These are phyloP conservation scores for Auanema freiburgensis DNA, from an alignment of 2,888 invertebrate genomes.

Conservation along the genomic window DNA sequence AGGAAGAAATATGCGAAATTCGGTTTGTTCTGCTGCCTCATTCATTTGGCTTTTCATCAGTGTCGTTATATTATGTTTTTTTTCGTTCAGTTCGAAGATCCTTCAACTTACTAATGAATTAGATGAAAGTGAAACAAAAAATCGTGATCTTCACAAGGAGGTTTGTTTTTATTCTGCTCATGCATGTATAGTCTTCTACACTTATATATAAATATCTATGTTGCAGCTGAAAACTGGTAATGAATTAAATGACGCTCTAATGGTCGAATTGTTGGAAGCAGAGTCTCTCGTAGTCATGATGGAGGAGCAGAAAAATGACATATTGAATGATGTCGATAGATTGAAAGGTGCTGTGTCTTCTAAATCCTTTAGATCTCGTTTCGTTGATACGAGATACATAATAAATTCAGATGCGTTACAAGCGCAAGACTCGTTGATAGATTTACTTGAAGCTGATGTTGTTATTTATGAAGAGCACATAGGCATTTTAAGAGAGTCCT, in stretches of 20 bases:
- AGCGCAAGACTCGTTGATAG: slow-evolving; percentile 57
- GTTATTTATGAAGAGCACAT: slow-evolving; percentile 61
- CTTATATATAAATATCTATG: not conserved
- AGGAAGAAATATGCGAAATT: slow-evolving; percentile 47
- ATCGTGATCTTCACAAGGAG: slow-evolving; percentile 34
- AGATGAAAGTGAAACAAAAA: slow-evolving; percentile 33
- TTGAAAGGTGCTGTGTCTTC: slow-evolving; percentile 43
- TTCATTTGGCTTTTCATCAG: not conserved
- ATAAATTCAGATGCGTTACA: slow-evolving; percentile 53
- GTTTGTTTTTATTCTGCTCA: slow-evolving; percentile 3
- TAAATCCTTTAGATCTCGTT: too few relatives aligned
- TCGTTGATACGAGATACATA: not conserved
- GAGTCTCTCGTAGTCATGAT: slow-evolving; percentile 40
- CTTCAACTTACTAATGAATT: slow-evolving; percentile 42
- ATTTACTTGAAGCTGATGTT: slow-evolving; percentile 57
- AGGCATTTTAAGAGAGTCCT: slow-evolving; percentile 57
- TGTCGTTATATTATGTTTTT: not conserved
- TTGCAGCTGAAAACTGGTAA: not conserved
- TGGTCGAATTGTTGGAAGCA: slow-evolving; percentile 40
- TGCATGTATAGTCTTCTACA: not conserved
- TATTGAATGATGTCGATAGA: slow-evolving; percentile 52
- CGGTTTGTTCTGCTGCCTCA: slow-evolving; percentile 21
- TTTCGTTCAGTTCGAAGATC: slow-evolving; percentile 35
- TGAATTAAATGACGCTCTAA: slow-evolving; percentile 5
- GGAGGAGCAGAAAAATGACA: slow-evolving; percentile 48